Evolutionary conservation across 2,113 vertebrate genomes (phyloP), one percentile per base, ranked within the genome.

Genomic region (Laticauda laticaudata): DNA sequence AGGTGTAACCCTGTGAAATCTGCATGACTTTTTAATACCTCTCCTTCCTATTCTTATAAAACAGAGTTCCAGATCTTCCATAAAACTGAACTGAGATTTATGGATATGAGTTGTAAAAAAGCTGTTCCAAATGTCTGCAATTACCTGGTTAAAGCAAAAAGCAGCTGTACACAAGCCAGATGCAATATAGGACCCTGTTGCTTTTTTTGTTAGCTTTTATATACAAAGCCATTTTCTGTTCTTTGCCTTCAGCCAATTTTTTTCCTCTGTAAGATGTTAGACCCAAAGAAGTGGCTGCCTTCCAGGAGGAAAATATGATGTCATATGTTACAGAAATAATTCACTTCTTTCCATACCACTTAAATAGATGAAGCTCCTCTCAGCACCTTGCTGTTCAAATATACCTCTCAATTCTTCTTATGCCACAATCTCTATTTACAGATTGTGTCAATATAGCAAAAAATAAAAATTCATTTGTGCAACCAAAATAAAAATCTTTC

Each of bases 201-300:
- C 10, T 51, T 29, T 57, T 57, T 86, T 61, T 59, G 45, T 51
- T 43, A 81, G 75, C 34, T 29, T 87, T 61, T 61, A 10, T 91
- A 86, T 29, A 94, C 93, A 92, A 57, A 87, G 81, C 81, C n/a
- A 39, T 59, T 94, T 91, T 94, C 93, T 92, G 88, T 87, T 92
- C 88, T 69, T 88, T 87, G 10, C 91, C 81, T 75, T 54, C 15
- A 34, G 29, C 88, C 89, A 81, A 64, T 23, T 11, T 24, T n/a
- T 81, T 61, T 1, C 64, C 64, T 48, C 55, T n/a, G 10, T 54
- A 21, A 48, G 54, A 87, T 61, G 5, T 53, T 9, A 48, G 81
- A 88, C 29, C 81, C 18, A 51, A 64, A 0, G 0, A 57, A 69
- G 64, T 55, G n/a, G 56, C 54, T 53, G 54, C 54, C 92, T 89